A percentile compares a stretch with the other conserved stretches of the same genome.
Conservation (phyloP, 1,140 invertebrate genomes). For the Monochamus saltuarius region DNA sequence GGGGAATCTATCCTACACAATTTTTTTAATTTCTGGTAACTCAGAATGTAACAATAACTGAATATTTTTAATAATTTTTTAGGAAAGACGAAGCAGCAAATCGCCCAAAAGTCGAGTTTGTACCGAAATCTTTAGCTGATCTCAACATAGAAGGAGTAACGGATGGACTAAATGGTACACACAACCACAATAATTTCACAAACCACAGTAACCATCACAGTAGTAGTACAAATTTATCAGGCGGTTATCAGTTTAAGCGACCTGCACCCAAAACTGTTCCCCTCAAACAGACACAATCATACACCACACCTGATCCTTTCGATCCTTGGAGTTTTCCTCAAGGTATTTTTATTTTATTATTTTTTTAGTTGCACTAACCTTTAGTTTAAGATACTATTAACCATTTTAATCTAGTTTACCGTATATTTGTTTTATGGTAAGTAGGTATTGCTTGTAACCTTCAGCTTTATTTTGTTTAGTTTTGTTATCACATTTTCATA, state of each 20-base stretch:
- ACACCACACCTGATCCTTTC: slow-evolving; percentile 43
- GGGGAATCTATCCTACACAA: slow-evolving; percentile 13
- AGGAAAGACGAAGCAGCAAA: slow-evolving; percentile 88
- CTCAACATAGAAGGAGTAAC: slow-evolving; percentile 74
- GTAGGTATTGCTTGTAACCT: no score
- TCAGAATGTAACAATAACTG: neutral
- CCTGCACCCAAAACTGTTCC: slow-evolving; percentile 44
- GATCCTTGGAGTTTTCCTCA: slow-evolving; percentile 47
- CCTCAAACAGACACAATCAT: slow-evolving; percentile 34
- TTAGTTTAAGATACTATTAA: slow-evolving; percentile 17
- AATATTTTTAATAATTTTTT: slow-evolving; percentile 33
- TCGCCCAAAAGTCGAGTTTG: slow-evolving; percentile 87
- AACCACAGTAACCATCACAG: slow-evolving; percentile 31
- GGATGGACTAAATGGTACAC: slow-evolving; percentile 54
- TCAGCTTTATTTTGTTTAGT: neutral
- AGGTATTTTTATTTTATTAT: slow-evolving; percentile 49
- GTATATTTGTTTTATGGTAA: no score
- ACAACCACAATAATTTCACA: slow-evolving; percentile 40
- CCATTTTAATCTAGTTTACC: no score
- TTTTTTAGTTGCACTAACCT: slow-evolving; percentile 32
- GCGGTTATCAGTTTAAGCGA: slow-evolving; percentile 34
- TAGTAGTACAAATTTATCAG: slow-evolving; percentile 26
- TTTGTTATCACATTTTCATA: neutral
- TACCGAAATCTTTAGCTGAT: slow-evolving; percentile 89
- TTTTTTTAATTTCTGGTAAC: slow-evolving; percentile 1